Conservation (phyloP, 2,797 vertebrate genomes). For the Dermochelys coriacea region DNA sequence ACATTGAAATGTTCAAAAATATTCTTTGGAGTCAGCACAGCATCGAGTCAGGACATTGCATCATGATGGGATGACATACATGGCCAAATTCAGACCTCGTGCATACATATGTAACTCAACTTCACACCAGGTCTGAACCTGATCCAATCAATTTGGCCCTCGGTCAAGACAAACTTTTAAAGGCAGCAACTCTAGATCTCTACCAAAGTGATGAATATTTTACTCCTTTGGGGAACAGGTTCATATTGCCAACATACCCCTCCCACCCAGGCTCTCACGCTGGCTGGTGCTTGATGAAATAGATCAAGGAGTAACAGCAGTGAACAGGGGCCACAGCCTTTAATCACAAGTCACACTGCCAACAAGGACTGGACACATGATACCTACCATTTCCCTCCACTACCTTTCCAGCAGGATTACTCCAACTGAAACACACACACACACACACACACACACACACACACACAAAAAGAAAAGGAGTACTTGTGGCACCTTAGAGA, state of each 20-base stretch:
- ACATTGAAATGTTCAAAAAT: background rate
- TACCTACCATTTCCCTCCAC: background rate
- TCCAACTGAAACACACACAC: background rate
- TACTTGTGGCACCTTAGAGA: too few relatives aligned
- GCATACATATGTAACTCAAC: background rate
- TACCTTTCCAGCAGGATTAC: background rate
- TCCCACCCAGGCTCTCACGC: background rate
- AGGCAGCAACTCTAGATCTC: background rate
- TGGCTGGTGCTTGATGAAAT: background rate
- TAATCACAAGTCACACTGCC: background rate
- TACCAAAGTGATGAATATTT: background rate
- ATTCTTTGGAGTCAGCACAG: background rate
- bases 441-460: background rate
- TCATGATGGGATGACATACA: background rate
- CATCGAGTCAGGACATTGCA: background rate
- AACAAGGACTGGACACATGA: accelerated
- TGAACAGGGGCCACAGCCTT: background rate
- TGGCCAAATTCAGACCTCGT: background rate
- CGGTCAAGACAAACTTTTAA: background rate
- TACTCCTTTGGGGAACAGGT: background rate
- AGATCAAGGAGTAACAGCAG: background rate
- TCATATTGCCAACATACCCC: background rate
- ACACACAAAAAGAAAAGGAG: too few relatives aligned
- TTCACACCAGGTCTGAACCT: background rate
- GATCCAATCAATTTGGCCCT: background rate